Evolutionary conservation across 2,888 invertebrate species (phyloP).

Genomic region (Cecidostiba fungosa): DNA sequence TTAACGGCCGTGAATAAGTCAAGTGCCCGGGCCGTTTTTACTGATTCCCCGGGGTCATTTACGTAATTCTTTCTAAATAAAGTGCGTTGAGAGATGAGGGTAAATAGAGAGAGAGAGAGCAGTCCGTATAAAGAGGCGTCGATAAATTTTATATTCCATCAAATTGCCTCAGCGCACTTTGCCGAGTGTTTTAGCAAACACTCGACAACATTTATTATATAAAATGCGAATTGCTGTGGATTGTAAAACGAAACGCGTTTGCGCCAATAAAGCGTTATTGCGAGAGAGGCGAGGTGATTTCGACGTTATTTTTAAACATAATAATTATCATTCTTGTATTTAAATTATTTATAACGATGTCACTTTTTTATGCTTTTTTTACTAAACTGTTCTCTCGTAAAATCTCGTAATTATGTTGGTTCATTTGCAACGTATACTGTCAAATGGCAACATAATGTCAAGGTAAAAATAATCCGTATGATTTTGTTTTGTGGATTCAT

Average conservation of each 20-base stretch:
- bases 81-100: background rate
- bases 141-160: constrained; percentile 53
- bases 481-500: no score
- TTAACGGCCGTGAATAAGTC: constrained; percentile 60
- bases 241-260: background rate
- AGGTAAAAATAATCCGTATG: no score
- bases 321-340: no score
- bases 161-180: constrained; percentile 1
- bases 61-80: constrained; percentile 56
- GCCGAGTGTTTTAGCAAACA: background rate
- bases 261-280: no score
- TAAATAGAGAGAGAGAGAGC: constrained; percentile 44
- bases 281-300: no score
- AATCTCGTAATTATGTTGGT: no score
- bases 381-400: no score
- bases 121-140: constrained; percentile 8
- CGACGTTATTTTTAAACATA: no score
- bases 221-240: background rate
- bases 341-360: no score
- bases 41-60: constrained; percentile 57
- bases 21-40: constrained; percentile 46
- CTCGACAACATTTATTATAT: background rate
- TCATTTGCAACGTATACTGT: no score
- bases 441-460: no score
- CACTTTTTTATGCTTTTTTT: no score